These are phyloP conservation scores for Eulimnadia texana DNA, from an alignment of 1,140 invertebrate genomes.

Conservation along the genomic window DNA sequence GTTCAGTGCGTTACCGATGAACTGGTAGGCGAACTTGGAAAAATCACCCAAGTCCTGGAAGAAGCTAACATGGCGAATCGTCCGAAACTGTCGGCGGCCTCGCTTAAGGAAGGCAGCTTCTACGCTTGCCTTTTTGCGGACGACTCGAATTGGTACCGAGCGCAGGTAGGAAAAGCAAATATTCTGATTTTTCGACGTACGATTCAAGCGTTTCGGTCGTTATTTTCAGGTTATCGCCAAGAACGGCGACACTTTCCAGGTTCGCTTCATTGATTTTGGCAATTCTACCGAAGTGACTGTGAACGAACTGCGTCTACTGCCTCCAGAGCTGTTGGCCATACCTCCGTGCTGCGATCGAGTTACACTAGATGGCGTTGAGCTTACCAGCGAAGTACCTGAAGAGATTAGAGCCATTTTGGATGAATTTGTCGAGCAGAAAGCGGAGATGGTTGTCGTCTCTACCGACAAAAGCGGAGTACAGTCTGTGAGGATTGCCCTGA, in stretches of 20 bases:
- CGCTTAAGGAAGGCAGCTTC: neutral
- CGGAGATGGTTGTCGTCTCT: neutral
- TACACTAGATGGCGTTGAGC: neutral
- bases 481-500: neutral
- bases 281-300: neutral
- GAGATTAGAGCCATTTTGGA: neutral
- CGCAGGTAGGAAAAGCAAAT: too few species aligned
- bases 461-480: neutral
- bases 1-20: neutral
- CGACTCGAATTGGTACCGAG: neutral
- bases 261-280: neutral
- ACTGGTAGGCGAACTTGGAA: neutral
- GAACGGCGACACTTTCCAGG: neutral
- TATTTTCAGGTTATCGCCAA: too few species aligned
- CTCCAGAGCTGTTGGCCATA: neutral
- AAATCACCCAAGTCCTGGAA: neutral
- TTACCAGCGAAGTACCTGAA: neutral
- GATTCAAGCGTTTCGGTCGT: too few species aligned
- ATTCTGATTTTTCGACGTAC: too few species aligned
- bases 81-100: neutral
- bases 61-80: neutral
- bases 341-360: neutral
- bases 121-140: neutral
- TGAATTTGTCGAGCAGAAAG: neutral
- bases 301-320: neutral